Base-by-base conservation (phyloP, 2,797 vertebrate genomes). In the Oreochromis mossambicus region DNA sequence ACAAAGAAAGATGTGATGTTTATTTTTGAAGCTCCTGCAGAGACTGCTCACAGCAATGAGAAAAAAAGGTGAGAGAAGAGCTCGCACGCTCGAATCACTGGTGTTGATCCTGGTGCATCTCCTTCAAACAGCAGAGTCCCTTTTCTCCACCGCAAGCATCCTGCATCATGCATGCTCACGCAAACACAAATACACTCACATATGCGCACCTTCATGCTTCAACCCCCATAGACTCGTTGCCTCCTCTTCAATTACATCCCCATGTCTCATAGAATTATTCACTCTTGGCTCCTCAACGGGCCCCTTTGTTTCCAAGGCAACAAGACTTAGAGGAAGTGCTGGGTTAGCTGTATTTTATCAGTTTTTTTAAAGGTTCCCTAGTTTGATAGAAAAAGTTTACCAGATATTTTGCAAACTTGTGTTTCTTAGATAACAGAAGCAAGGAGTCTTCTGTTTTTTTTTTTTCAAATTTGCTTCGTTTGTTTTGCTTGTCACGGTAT, bases 241-340 rank as follows among this genome's bases (percentile, higher is more conserved):
- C 75, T 85, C 79, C 66, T 78, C 63, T 84, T 85, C 80, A 87
- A 80, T 80, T 88, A 68, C 54, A 79, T 87, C 86, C 83, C 82
- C 79, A 80, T 79, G 89, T 93, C 90, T 93, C 83, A 84, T 83
- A 88, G 89, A 92, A 90, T 89, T 88, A 92, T 91, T 92, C 91
- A 91, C 87, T 89, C 83, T 55, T 66, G 51, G 84, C 88, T 94
- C 88, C 88, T 91, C 87, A 86, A 90, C 88, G 89, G 89, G 87
- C 66, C 68, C 86, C 70, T 91, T 93, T 91, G 95, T 96, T 95
- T 93, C 95, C 95, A 89, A 90, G 93, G 95, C 88, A 96, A 96
- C 96, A 91, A 80, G 90, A 91, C 85, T 89, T 84, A 43, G 88
- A 87, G 82, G 80, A 77, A 83, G 86, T 83, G 82, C 82, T 86